Percentiles rank a stretch among this genome's conserved stretches.
Conservation (phyloP, 2,113 vertebrate species). For the Chionomys nivalis region DNA sequence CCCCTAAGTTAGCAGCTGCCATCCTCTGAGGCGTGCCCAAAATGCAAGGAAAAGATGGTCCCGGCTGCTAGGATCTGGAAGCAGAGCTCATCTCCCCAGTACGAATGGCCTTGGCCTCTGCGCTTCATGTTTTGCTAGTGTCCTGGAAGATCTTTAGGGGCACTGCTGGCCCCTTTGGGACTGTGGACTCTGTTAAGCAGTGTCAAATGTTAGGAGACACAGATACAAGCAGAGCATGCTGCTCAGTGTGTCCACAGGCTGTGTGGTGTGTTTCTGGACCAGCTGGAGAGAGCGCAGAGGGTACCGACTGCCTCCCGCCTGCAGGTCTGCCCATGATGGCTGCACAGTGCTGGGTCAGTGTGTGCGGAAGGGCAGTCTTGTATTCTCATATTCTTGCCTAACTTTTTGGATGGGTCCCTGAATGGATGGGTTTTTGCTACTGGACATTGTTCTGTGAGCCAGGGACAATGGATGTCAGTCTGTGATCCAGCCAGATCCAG, state of each 20-base stretch:
- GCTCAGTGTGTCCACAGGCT: not conserved
- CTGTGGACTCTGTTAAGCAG: not conserved
- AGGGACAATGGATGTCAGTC: conserved; percentile 57
- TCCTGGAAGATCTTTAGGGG: not conserved
- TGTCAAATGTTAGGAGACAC: not conserved
- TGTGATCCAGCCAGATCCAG: conserved; percentile 72
- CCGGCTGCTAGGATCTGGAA: not conserved
- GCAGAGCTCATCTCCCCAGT: not conserved
- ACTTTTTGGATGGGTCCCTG: conserved; percentile 19
- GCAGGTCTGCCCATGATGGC: not conserved
- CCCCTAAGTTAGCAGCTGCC: conserved; percentile 71
- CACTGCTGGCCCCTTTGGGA: not conserved
- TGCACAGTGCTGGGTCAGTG: not conserved
- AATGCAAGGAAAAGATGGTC: conserved; percentile 46
- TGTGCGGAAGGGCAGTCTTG: not conserved
- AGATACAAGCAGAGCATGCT: not conserved
- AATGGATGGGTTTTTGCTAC: conserved; percentile 47
- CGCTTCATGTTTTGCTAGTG: not conserved
- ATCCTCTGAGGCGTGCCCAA: conserved; percentile 64
- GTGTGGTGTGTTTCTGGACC: conserved; percentile 9
- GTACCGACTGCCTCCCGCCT: not conserved
- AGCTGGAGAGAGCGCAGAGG: not conserved
- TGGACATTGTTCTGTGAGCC: conserved; percentile 43
- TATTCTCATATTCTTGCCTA: not conserved
- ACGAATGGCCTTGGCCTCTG: not conserved